Conservation (phyloP, 1,140 invertebrate species). For the Caenorhabditis latens region DNA sequence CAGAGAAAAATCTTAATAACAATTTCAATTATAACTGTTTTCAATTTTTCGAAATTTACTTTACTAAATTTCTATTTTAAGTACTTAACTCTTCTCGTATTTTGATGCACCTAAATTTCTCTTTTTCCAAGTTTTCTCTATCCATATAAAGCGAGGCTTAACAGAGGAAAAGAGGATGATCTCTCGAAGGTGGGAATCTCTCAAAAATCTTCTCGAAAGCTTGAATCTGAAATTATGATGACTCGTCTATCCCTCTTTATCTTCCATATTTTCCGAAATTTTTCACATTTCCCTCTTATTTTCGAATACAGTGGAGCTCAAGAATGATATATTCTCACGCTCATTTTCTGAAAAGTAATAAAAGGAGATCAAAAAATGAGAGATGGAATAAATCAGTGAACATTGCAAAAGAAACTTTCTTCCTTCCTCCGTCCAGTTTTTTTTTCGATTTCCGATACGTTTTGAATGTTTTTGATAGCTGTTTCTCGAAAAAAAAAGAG, state of each 20-base stretch:
- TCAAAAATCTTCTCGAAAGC: background rate
- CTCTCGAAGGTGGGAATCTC: background rate
- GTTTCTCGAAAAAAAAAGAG: background rate
- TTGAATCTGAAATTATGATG: background rate
- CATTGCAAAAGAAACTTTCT: too few relatives aligned
- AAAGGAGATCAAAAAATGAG: background rate
- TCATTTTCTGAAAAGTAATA: too few relatives aligned
- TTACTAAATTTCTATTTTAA: background rate
- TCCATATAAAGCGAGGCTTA: background rate
- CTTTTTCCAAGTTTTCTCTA: background rate
- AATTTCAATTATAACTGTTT: too few relatives aligned
- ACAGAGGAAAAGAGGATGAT: background rate
- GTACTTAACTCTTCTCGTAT: background rate
- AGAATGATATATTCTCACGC: too few relatives aligned
- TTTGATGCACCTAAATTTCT: background rate
- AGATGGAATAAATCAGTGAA: too few relatives aligned
- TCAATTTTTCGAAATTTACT: too few relatives aligned
- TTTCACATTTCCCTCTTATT: background rate
- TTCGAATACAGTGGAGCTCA: too few relatives aligned
- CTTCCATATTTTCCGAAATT: background rate
- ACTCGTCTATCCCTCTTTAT: background rate
- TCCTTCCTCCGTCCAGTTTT: background rate
- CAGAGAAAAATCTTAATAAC: too few relatives aligned
- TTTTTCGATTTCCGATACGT: conserved; percentile 1
- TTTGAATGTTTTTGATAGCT: conserved; percentile 6